Percentiles rank a stretch among this genome's conserved stretches.
These are phyloP conservation scores for Gnathonemus echidnorhynchus DNA, from an alignment of 2,113 vertebrate genomes.

Conservation along the genomic window DNA sequence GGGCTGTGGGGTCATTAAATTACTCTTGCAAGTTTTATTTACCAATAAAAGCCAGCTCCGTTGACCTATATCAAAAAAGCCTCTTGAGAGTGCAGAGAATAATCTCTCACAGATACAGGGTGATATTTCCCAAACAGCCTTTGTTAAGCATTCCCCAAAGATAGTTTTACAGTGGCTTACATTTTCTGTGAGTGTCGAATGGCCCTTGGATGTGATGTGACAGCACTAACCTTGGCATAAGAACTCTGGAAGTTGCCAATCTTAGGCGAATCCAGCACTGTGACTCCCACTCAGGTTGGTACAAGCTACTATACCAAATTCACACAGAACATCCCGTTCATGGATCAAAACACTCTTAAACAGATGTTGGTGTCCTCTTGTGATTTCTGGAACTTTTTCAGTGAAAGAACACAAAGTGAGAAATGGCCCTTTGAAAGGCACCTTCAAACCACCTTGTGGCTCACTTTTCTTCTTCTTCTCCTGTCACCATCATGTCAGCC, in stretches of 20 bases:
- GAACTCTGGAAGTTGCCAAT: not conserved
- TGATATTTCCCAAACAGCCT: slow-evolving; percentile 4
- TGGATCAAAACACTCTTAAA: not conserved
- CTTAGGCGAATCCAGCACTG: not conserved
- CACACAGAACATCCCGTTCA: not conserved
- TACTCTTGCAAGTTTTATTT: not conserved
- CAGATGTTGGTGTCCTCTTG: not conserved
- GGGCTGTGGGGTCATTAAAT: not conserved
- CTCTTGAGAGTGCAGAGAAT: not conserved
- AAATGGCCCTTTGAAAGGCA: not conserved
- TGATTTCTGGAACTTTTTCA: not conserved
- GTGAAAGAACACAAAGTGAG: not conserved
- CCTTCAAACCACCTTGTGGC: not conserved
- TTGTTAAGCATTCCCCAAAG: not conserved
- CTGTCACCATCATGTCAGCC: not conserved
- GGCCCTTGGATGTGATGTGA: slow-evolving; percentile 41
- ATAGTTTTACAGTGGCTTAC: slow-evolving; percentile 57
- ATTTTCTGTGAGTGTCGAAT: slow-evolving; percentile 48
- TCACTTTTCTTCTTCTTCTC: not conserved
- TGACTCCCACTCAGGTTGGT: not conserved
- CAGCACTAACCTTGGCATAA: slow-evolving; percentile 31
- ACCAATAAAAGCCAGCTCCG: not conserved
- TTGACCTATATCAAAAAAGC: not conserved
- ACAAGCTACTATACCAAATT: not conserved
- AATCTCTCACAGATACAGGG: slow-evolving; percentile 17